A percentile compares a stretch with the other conserved stretches of the same genome.
Conservation (phyloP, 1,140 invertebrate species). For the Thaumetopoea pityocampa region DNA sequence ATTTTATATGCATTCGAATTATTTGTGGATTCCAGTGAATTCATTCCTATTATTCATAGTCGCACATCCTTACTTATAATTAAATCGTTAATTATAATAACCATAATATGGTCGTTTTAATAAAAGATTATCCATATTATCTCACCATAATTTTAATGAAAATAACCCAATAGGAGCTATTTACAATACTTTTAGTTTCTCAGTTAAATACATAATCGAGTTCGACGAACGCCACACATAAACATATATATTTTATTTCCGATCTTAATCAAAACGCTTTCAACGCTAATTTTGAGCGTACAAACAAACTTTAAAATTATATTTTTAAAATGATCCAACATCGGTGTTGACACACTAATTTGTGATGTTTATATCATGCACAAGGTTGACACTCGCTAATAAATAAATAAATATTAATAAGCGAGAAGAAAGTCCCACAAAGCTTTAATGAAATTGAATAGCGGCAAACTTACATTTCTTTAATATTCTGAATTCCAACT, state of each 20-base stretch:
- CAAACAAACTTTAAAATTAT: slow-evolving; percentile 11
- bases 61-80: too few species aligned
- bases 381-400: slow-evolving; percentile 7
- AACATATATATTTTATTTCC: slow-evolving; percentile 2
- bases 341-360: slow-evolving; percentile 16
- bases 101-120: too few species aligned
- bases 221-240: neutral
- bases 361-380: slow-evolving; percentile 10
- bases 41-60: too few species aligned
- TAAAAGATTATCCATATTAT: too few species aligned
- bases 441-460: neutral
- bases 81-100: too few species aligned
- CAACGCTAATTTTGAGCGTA: slow-evolving; percentile 3
- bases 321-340: slow-evolving; percentile 22
- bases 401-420: slow-evolving; percentile 3
- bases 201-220: slow-evolving; percentile 23
- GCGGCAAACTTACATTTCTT: slow-evolving; percentile 49
- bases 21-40: too few species aligned
- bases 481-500: slow-evolving; percentile 20
- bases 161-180: neutral
- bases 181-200: slow-evolving; percentile 15
- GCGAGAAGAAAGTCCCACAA: neutral
- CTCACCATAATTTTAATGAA: slow-evolving; percentile 4
- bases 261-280: slow-evolving; percentile 4
- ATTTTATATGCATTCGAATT: too few species aligned